Percentiles rank a stretch among this genome's conserved stretches.
Evolutionary conservation across 2,888 invertebrate genomes (phyloP).

Genomic region (Aphrophora alni): DNA sequence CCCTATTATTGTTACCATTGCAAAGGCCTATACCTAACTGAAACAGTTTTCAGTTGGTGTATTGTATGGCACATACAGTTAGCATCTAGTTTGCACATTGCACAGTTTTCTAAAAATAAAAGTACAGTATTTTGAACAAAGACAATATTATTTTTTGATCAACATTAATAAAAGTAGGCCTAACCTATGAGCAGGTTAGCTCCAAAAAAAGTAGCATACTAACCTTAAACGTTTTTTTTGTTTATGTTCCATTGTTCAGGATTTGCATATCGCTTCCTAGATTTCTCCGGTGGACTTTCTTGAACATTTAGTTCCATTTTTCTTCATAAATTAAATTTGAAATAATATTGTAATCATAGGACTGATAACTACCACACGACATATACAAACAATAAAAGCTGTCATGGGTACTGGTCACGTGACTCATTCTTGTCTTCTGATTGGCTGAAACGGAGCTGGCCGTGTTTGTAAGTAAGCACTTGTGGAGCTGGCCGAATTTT

Average conservation of each 20-base stretch:
- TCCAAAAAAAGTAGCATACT: slow-evolving; percentile 10
- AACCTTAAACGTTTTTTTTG: slow-evolving; percentile 22
- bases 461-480: slow-evolving; percentile 13
- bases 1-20: slow-evolving; percentile 3
- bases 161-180: neutral
- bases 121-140: slow-evolving; percentile 9
- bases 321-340: slow-evolving; percentile 7
- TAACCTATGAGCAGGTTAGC: slow-evolving; percentile 11
- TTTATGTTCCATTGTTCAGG: slow-evolving; percentile 21
- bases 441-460: slow-evolving; percentile 19
- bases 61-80: neutral
- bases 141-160: slow-evolving; percentile 1
- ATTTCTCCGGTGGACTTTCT: slow-evolving; percentile 12
- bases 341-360: neutral
- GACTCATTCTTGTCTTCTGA: neutral
- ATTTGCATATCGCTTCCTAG: slow-evolving; percentile 16
- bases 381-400: neutral
- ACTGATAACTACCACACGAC: neutral
- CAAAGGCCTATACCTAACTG: slow-evolving; percentile 10
- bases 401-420: slow-evolving; percentile 10
- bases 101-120: slow-evolving; percentile 2
- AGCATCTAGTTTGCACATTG: neutral
- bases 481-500: slow-evolving; percentile 5
- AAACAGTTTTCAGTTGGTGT: neutral
- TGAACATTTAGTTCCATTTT: slow-evolving; percentile 4